Evolutionary conservation across 2,113 vertebrate species (phyloP), one percentile per base, ranked within the genome.

Genomic region (Phodopus roborovskii): DNA sequence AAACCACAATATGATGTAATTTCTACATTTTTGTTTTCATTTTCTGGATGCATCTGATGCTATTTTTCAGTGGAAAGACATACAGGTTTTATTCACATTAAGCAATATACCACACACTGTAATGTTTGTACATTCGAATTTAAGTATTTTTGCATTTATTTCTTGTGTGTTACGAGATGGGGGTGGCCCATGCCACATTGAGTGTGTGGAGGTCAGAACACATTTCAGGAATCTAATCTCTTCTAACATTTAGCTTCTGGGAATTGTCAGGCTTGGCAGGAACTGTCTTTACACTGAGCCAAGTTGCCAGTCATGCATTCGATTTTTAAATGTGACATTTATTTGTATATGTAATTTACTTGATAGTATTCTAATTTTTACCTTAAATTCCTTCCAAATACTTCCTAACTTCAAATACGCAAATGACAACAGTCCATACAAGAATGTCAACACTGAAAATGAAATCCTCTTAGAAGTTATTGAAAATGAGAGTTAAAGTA

Each of bases 11-110:
- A 94, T 42, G n/a, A 93, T 42, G 24, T 19, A 68, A 68, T 79
- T 96, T 74, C 66, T 85, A 93, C 30, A 71, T 95, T 95, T 90
- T 64, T 62, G 62, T 81, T 92, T 92, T 92, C 70, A 96, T 94
- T 96, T 96, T 77, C 94, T 95, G 39, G 28, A 73, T 87, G 58
- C 64, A 33, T 24, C 85, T 85, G 86, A 85, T 96, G 85, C 74
- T 85, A 45, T 12, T 68, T 8, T 20, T 94, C 74, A 92, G 71
- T 92, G 91, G 90, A 97, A 81, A 88, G 45, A 77, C 86, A 39
- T 15, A 50, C 6, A 56, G 68, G n/a, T 73, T 92, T 96, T 73
- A 56, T 94, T 62, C 50, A 93, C 60, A 83, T 39, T 89, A 83
- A 79, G 12, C 93, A 93, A 58, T 89, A 77, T 64, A 53, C 39